A percentile compares a stretch with the other conserved stretches of the same genome.
These are phyloP conservation scores for Pangasius macronema DNA, from an alignment of 2,797 vertebrate genomes.

Conservation along the genomic window DNA sequence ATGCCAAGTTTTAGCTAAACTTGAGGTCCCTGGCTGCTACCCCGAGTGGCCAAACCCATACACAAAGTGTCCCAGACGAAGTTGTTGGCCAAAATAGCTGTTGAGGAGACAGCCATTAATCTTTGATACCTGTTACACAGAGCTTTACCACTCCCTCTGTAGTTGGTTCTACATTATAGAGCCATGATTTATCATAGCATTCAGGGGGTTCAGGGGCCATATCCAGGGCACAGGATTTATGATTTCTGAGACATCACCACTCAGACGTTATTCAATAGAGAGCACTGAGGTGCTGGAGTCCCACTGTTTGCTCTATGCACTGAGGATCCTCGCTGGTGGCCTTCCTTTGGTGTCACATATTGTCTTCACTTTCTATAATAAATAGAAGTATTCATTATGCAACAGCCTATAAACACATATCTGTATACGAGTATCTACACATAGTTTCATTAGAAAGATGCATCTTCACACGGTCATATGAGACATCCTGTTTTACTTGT, in stretches of 20 bases:
- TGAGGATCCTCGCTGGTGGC: slow-evolving; percentile 10
- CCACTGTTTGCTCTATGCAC: slow-evolving; percentile 16
- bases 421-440: neutral
- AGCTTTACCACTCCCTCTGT: slow-evolving; percentile 52
- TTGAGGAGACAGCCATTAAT: slow-evolving; percentile 43
- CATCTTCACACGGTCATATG: neutral
- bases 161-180: slow-evolving; percentile 56
- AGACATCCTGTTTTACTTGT: slow-evolving; percentile 14
- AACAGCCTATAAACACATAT: neutral
- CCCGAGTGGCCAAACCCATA: neutral
- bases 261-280: slow-evolving; percentile 21
- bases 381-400: neutral
- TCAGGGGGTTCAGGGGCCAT: slow-evolving; percentile 37
- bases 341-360: neutral
- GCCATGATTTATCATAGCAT: slow-evolving; percentile 53
- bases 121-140: slow-evolving; percentile 57
- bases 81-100: slow-evolving; percentile 9
- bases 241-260: slow-evolving; percentile 48
- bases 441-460: too few relatives aligned
- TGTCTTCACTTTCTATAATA: neutral
- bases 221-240: slow-evolving; percentile 49
- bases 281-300: neutral
- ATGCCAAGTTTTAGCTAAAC: neutral
- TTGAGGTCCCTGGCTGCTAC: neutral
- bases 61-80: neutral